Evolutionary conservation across 2,113 vertebrate genomes (phyloP).

Genomic region (Leptocoma aspasia): DNA sequence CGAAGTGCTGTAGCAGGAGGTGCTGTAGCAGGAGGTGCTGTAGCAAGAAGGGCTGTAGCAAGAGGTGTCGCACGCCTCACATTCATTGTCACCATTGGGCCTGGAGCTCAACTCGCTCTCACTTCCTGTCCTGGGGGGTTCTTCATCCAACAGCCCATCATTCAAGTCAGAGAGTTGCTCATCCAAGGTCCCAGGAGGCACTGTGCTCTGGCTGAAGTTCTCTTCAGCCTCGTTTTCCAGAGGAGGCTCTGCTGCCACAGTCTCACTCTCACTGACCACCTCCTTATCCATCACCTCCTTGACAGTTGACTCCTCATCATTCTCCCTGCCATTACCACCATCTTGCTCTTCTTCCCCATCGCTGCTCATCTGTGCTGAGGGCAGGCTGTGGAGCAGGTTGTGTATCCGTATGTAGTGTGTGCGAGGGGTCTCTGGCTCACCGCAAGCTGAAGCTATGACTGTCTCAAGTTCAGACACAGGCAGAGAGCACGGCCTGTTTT

Average conservation of each 20-base stretch:
- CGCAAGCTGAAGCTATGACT: constrained; percentile 89
- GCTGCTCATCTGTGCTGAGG: constrained; percentile 75
- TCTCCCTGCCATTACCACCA: constrained; percentile 8
- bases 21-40: constrained; percentile 93
- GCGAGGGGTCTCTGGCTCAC: constrained; percentile 91
- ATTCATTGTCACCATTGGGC: constrained; percentile 81
- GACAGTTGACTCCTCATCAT: constrained; percentile 74
- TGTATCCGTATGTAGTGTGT: constrained; percentile 97
- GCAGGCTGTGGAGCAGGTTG: constrained; percentile 93
- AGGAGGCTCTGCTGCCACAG: constrained; percentile 58
- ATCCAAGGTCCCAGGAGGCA: constrained; percentile 75
- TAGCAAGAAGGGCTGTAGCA: constrained; percentile 86
- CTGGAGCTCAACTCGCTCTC: constrained; percentile 78
- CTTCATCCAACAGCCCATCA: constrained; percentile 75
- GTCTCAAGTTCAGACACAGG: constrained; percentile 95
- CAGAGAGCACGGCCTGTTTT: constrained; percentile 88
- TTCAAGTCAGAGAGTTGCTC: constrained; percentile 80
- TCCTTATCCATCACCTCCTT: constrained; percentile 71
- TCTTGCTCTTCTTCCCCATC: constrained; percentile 69
- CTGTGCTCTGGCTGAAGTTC: constrained; percentile 62
- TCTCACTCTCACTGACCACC: constrained; percentile 71
- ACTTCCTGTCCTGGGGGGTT: constrained; percentile 75
- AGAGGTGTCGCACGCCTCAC: constrained; percentile 86
- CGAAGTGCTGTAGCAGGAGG: constrained; percentile 92
- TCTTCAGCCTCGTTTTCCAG: constrained; percentile 39